phyloP scores from a whole-genome alignment of 2,797 vertebrate genomes.

The Meriones psammophilus region DNA sequence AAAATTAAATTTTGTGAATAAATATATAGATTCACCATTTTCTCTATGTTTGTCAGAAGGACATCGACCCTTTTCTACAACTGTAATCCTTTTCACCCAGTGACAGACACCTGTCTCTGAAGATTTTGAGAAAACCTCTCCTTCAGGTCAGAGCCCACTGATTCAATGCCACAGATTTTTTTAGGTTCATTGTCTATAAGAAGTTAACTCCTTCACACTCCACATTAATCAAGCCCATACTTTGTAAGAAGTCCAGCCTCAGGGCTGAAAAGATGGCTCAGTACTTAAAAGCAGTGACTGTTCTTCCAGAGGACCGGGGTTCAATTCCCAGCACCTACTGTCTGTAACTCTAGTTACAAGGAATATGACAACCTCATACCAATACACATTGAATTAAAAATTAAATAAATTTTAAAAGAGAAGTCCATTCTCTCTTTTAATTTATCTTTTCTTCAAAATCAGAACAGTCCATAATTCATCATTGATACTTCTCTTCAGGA shows the following conservation, averaged over 20 bases:
- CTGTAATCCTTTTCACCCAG: conserved; percentile 28
- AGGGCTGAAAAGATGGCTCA: too few species aligned
- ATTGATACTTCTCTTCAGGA: conserved; percentile 55
- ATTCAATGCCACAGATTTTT: neutral
- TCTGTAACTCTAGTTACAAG: too few species aligned
- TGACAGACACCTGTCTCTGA: neutral
- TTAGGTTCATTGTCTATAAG: neutral
- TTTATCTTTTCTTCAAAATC: conserved; percentile 52
- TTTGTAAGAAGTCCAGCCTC: conserved; percentile 4
- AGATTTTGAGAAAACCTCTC: neutral
- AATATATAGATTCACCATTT: neutral
- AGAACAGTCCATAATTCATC: conserved; percentile 28
- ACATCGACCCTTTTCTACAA: neutral
- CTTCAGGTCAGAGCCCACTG: neutral
- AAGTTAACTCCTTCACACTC: neutral
- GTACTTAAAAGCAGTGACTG: too few species aligned
- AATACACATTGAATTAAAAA: too few species aligned
- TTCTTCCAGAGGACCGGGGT: too few species aligned
- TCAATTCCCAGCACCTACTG: too few species aligned
- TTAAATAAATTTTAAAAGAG: neutral
- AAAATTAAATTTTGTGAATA: neutral
- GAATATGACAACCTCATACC: too few species aligned
- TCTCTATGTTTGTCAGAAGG: neutral
- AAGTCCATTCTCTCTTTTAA: conserved; percentile 31
- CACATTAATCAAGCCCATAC: neutral